phyloP scores from a whole-genome alignment of 1,140 invertebrate species.

The Radopholus similis region DNA sequence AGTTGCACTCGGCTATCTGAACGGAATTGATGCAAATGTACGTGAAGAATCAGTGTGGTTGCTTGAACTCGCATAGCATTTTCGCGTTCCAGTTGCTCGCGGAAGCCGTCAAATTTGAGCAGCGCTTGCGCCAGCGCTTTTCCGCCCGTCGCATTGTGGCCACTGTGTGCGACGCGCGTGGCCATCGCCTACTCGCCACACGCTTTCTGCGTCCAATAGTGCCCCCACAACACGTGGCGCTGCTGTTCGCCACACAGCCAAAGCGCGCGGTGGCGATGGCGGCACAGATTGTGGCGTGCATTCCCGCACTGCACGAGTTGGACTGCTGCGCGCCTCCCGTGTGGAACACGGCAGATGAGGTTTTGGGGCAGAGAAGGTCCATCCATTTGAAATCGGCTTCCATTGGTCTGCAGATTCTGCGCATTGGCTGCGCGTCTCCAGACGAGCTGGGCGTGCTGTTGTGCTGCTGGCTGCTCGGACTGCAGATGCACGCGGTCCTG shows the following conservation, averaged over 20 bases:
- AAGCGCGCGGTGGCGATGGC: conserved; percentile 29
- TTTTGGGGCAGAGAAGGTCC: background rate
- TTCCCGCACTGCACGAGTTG: conserved; percentile 4
- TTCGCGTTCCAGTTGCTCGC: conserved; percentile 5
- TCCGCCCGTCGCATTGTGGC: background rate
- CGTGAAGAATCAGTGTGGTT: too few relatives aligned
- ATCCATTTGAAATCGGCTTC: background rate
- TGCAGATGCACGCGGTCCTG: conserved; percentile 20
- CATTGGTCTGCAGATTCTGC: conserved; percentile 26
- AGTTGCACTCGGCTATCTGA: too few relatives aligned
- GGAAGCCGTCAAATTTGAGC: background rate
- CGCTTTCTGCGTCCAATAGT: background rate
- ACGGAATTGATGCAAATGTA: too few relatives aligned
- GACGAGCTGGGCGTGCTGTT: conserved; percentile 41
- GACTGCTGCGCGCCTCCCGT: conserved; percentile 22
- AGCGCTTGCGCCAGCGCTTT: background rate
- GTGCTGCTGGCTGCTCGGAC: conserved; percentile 36
- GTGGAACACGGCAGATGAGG: conserved; percentile 45
- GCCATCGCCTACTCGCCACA: background rate
- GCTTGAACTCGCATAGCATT: too few relatives aligned
- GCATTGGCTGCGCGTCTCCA: conserved; percentile 32
- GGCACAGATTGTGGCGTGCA: conserved; percentile 18
- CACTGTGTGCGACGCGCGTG: background rate
- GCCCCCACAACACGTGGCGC: conserved; percentile 1
- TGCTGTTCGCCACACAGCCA: background rate